These are phyloP conservation scores for Sphinx pinastri DNA, from an alignment of 2,888 invertebrate species.

Conservation along the genomic window DNA sequence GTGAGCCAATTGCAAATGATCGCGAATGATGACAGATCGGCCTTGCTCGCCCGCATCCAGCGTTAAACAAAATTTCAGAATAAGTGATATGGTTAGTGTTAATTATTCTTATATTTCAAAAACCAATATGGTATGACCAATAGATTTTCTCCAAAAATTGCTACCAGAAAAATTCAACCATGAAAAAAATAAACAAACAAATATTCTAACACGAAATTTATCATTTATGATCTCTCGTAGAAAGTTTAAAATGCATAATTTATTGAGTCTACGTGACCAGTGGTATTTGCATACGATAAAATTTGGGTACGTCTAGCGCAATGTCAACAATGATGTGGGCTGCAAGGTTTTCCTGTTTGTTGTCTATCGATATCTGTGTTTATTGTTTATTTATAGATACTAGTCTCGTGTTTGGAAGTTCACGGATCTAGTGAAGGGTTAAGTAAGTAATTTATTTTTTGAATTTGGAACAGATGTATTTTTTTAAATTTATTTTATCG, in stretches of 20 bases:
- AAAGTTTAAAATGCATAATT: slow-evolving; percentile 15
- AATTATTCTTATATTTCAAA: no score
- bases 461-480: not conserved
- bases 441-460: not conserved
- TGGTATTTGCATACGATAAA: slow-evolving; percentile 8
- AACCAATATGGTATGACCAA: no score
- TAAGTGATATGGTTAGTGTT: no score
- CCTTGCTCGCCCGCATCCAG: slow-evolving; percentile 7
- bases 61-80: not conserved
- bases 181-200: not conserved
- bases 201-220: not conserved
- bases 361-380: slow-evolving; percentile 17
- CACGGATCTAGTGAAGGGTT: slow-evolving; percentile 2
- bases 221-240: not conserved
- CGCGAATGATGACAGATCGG: not conserved
- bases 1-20: slow-evolving; percentile 34
- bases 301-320: slow-evolving; percentile 3
- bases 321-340: slow-evolving; percentile 2
- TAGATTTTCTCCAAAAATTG: no score
- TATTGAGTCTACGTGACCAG: slow-evolving; percentile 5
- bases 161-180: not conserved
- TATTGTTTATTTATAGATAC: slow-evolving; percentile 27
- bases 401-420: not conserved
- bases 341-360: slow-evolving; percentile 27
- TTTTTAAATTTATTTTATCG: no score